phyloP scores from a whole-genome alignment of 2,888 invertebrate genomes.

The Alcis repandata region DNA sequence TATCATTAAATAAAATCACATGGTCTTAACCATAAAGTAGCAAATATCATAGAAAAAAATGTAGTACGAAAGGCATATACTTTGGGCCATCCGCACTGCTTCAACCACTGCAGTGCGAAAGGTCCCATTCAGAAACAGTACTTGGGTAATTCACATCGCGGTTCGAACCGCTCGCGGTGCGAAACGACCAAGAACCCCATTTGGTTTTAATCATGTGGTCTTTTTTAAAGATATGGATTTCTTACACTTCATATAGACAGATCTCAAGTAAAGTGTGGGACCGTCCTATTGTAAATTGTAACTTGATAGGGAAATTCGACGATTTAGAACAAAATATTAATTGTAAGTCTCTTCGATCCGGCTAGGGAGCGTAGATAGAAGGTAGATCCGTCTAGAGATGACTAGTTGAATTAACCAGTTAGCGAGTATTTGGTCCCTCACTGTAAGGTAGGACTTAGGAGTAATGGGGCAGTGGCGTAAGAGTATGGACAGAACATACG shows the following conservation, averaged over 20 bases:
- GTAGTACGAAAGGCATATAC: too few relatives aligned
- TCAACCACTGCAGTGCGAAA: too few relatives aligned
- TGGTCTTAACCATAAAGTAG: background rate
- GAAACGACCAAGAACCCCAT: too few relatives aligned
- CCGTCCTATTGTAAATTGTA: slow-evolving; percentile 83
- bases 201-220: slow-evolving; percentile 8
- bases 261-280: slow-evolving; percentile 85
- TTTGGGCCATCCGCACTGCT: too few relatives aligned
- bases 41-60: background rate
- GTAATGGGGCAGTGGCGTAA: slow-evolving; percentile 57
- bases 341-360: slow-evolving; percentile 57
- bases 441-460: slow-evolving; percentile 54
- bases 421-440: slow-evolving; percentile 70
- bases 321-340: slow-evolving; percentile 58
- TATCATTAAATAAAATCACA: slow-evolving; percentile 9
- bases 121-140: too few relatives aligned
- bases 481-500: slow-evolving; percentile 48
- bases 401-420: slow-evolving; percentile 75
- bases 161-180: too few relatives aligned
- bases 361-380: slow-evolving; percentile 61
- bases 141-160: too few relatives aligned
- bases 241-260: slow-evolving; percentile 61
- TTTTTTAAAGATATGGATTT: slow-evolving; percentile 13
- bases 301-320: slow-evolving; percentile 76
- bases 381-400: slow-evolving; percentile 76